Evolutionary conservation across 2,113 vertebrate species (phyloP), one percentile per base, ranked within the genome.

Genomic region (Melanocharis versteri): DNA sequence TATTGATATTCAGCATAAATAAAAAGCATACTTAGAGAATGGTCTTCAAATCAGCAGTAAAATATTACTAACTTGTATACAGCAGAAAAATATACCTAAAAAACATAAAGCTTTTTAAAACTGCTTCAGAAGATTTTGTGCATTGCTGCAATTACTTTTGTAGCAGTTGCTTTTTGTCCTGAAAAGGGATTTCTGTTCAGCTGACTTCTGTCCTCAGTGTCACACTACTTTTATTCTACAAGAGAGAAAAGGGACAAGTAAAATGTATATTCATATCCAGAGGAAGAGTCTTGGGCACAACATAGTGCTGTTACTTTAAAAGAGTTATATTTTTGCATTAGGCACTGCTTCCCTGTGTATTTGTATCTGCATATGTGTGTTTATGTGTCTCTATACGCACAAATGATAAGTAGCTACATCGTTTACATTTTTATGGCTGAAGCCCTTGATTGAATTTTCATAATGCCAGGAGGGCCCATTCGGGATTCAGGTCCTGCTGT

Each of bases 361-460:
- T 58, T 73, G 27, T 42, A 62, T 87, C 94, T 92, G 79, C 69
- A 33, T 62, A 18, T 37, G 50, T 61, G 84, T 87, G 85, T 86
- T 94, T 90, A 76, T 83, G 50, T 88, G 75, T 54, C 90, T 80
- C 86, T 71, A 14, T 33, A 44, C 0, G 0, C 93, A 78, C 64
- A 88, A 93, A 89, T 66, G 72, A 50, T 60, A 77, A 93, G 89
- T 64, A 89, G 86, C 83, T 83, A 45, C 72, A n/a, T 93, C 19
- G 0, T 94, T 96, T 93, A 86, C 95, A 95, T 97, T 90, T 93
- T 93, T 69, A 92, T 81, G 83, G 51, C 47, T 86, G 68, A 80
- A 90, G 71, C 42, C 76, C 75, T 92, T 86, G 83, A 88, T 26
- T 83, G 90, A 87, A 93, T 95, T 97, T 94, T 86, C 95, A 95